Conservation (phyloP, 2,113 vertebrate species). For the Corythaixoides concolor region DNA sequence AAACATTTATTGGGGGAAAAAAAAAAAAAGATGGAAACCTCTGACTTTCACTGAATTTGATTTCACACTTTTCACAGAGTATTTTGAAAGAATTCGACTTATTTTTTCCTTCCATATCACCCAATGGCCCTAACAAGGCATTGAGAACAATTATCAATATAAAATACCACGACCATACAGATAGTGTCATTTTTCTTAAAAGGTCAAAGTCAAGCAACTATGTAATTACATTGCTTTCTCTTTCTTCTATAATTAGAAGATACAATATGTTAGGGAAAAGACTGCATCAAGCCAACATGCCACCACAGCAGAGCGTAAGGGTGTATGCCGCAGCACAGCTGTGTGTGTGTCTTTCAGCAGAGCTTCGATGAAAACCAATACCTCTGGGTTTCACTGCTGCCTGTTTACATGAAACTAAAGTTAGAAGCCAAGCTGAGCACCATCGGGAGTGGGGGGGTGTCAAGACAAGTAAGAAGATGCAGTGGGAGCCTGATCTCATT, state of each 20-base stretch:
- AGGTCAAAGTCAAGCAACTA: neutral
- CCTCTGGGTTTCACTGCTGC: constrained; percentile 41
- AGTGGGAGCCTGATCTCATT: neutral
- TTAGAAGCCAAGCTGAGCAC: constrained; percentile 56
- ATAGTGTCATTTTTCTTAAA: neutral
- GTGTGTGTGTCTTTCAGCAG: neutral
- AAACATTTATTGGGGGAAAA: neutral
- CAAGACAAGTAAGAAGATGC: constrained; percentile 4
- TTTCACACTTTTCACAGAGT: neutral
- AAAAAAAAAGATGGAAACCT: neutral
- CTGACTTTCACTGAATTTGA: neutral
- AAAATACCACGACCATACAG: neutral
- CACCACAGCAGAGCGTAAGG: neutral
- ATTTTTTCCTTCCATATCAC: neutral
- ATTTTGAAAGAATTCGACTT: neutral
- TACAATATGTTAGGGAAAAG: neutral
- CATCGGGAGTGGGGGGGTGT: neutral
- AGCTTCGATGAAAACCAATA: constrained; percentile 46
- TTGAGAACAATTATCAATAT: neutral
- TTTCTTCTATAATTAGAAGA: neutral
- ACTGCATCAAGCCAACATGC: neutral
- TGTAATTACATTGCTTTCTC: neutral
- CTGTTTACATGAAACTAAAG: constrained; percentile 38
- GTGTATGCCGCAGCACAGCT: neutral
- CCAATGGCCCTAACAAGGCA: neutral